Evolutionary conservation across 2,888 invertebrate species (phyloP).

Genomic region (Napeogenes sylphis): DNA sequence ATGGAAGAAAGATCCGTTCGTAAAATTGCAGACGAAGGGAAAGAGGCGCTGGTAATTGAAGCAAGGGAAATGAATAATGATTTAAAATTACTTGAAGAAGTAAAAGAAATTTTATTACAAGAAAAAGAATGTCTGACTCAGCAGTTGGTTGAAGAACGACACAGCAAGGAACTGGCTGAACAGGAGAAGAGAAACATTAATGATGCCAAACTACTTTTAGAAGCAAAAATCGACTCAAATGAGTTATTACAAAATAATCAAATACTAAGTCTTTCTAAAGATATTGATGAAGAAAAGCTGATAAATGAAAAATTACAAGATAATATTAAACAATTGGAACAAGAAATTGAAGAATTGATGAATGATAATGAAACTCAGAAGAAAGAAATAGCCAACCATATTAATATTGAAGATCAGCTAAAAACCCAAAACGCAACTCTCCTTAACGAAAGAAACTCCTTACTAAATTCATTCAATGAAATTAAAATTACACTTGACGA

Average conservation of each 20-base stretch:
- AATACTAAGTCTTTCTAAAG: constrained; percentile 4
- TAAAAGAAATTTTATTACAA: constrained; percentile 26
- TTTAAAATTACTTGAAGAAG: constrained; percentile 20
- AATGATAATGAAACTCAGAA: constrained; percentile 24
- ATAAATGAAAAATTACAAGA: constrained; percentile 9
- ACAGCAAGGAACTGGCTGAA: constrained; percentile 39
- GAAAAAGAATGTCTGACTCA: constrained; percentile 45
- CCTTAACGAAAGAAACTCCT: constrained; percentile 21
- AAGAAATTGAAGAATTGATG: constrained; percentile 15
- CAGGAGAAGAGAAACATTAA: constrained; percentile 39
- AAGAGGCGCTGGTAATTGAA: constrained; percentile 29
- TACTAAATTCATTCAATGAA: constrained; percentile 14
- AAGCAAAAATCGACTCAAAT: constrained; percentile 15
- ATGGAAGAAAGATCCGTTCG: constrained; percentile 38
- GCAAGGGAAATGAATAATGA: constrained; percentile 29
- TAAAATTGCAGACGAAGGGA: constrained; percentile 34
- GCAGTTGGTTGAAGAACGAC: constrained; percentile 45
- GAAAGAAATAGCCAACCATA: constrained; percentile 11
- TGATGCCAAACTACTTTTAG: constrained; percentile 26
- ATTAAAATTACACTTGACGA: constrained; percentile 12
- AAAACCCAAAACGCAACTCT: constrained; percentile 15
- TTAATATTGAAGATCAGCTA: constrained; percentile 16
- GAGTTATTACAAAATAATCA: constrained; percentile 6
- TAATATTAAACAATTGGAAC: constrained; percentile 9
- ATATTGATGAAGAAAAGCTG: constrained; percentile 10